phyloP scores from a whole-genome alignment of 2,113 vertebrate species.

The Oreochromis aureus region DNA sequence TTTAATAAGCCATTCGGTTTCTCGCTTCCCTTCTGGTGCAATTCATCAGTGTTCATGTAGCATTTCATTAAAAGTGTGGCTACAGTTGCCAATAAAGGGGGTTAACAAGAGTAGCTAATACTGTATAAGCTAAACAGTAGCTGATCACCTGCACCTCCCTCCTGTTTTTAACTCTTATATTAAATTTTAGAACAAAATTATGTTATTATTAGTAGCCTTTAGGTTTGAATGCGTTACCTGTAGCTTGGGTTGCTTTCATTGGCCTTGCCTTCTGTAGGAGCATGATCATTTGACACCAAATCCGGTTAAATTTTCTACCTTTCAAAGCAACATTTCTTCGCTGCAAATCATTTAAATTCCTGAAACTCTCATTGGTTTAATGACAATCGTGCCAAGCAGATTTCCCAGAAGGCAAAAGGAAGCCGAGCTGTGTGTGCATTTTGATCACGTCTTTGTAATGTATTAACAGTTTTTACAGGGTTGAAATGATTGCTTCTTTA shows the following conservation, averaged over 20 bases:
- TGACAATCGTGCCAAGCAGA: conserved; percentile 67
- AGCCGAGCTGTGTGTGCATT: conserved; percentile 34
- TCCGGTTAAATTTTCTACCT: neutral
- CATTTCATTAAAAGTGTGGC: conserved; percentile 16
- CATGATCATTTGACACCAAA: conserved; percentile 4
- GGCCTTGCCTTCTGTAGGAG: neutral
- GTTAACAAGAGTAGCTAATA: conserved; percentile 18
- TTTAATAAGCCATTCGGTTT: neutral
- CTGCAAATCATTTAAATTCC: neutral
- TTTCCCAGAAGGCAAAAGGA: conserved; percentile 10
- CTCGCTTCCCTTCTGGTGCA: neutral
- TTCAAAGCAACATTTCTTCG: neutral
- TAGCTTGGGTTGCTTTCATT: conserved; percentile 5
- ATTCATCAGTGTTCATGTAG: conserved; percentile 36
- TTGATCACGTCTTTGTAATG: conserved; percentile 37
- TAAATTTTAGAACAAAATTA: neutral
- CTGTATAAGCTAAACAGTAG: conserved; percentile 25
- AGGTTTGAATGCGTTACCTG: neutral
- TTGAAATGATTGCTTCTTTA: conserved; percentile 31
- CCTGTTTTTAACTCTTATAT: neutral
- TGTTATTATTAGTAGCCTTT: conserved; percentile 33
- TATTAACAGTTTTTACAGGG: conserved; percentile 44
- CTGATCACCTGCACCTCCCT: neutral
- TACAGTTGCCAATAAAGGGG: neutral
- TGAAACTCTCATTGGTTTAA: conserved; percentile 29